Evolutionary conservation across 2,797 vertebrate species (phyloP), one percentile per base, ranked within the genome.

Genomic region (Spatula versicolor): DNA sequence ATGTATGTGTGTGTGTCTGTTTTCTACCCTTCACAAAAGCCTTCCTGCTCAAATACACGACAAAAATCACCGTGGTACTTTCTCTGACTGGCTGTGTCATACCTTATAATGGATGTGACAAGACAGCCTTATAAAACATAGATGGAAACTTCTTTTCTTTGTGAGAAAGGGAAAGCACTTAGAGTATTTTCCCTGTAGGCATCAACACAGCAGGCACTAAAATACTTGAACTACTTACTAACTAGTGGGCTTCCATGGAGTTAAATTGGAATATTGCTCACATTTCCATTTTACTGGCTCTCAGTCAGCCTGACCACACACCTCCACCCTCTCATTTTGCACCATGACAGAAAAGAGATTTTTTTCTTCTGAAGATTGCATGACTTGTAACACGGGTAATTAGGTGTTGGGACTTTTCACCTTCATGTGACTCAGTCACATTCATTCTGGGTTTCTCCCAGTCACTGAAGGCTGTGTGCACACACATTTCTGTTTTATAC

Each of bases 101-200:
- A 39, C 56, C 50, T 26, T 90, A 84, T 80, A 91, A 95, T 45
- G 77, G 87, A 92, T 91, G 74, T 59, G 83, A 92, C 85, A 91
- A 87, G 91, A 91, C 69, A 91, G 45, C 41, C 45, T 92, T 76
- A 92, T 93, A 88, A 96, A 96, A 92, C 79, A 92, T 86, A 84
- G 60, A 95, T 91, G 66, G 85, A 96, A 83, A 86, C 20, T 63
- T 58, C 23, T 92, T 82, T 87, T 87, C 54, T 75, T 85, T 91
- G 39, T 56, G 66, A 91, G 72, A 85, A 94, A 90, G 55, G 23
- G 58, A 81, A 95, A 91, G 92, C 93, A 93, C 93, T 96, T 96
- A 91, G 46, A 80, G 48, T 80, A 83, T 95, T 94, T 94, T 87
- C 93, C 93, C 95, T 68, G 69, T 85, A 93, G 92, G 92, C 94